A percentile compares a stretch with the other conserved stretches of the same genome.
Evolutionary conservation across 1,140 invertebrate genomes (phyloP).

Genomic region (Xylocopa sonorina): DNA sequence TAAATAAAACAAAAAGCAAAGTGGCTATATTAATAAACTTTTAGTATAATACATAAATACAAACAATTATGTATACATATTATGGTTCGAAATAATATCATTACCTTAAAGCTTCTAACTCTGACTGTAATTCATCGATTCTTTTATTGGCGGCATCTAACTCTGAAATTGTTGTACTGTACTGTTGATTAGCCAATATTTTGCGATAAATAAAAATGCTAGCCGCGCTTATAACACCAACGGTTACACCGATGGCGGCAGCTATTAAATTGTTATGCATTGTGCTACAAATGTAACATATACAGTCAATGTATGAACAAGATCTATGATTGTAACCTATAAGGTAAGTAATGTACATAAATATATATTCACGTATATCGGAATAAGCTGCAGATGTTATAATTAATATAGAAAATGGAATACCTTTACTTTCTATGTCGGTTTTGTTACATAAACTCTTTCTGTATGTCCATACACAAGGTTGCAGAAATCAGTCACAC

Average conservation of each 20-base stretch:
- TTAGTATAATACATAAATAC: constrained; percentile 9
- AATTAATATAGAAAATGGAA: neutral
- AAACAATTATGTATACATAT: constrained; percentile 12
- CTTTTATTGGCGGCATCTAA: constrained; percentile 72
- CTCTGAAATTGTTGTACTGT: constrained; percentile 79
- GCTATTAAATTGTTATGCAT: constrained; percentile 76
- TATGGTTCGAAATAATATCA: constrained; percentile 19
- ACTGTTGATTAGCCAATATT: constrained; percentile 83
- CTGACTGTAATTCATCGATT: constrained; percentile 72
- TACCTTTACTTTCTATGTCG: constrained; percentile 15
- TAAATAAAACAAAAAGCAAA: constrained; percentile 51
- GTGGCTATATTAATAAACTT: constrained; percentile 28
- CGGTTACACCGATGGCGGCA: constrained; percentile 81
- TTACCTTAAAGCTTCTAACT: constrained; percentile 74
- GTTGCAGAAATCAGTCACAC: constrained; percentile 12
- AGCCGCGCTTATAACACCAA: constrained; percentile 85
- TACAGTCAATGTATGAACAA: neutral
- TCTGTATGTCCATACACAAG: neutral
- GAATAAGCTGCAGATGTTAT: neutral
- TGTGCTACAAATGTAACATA: constrained; percentile 51
- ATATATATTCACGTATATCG: neutral
- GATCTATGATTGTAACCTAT: too few relatives aligned
- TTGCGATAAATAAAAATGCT: constrained; percentile 85
- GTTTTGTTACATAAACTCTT: too few relatives aligned
- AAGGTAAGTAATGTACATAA: neutral